Base-by-base conservation (phyloP, 2,113 vertebrate species). In the Acanthochromis polyacanthus region DNA sequence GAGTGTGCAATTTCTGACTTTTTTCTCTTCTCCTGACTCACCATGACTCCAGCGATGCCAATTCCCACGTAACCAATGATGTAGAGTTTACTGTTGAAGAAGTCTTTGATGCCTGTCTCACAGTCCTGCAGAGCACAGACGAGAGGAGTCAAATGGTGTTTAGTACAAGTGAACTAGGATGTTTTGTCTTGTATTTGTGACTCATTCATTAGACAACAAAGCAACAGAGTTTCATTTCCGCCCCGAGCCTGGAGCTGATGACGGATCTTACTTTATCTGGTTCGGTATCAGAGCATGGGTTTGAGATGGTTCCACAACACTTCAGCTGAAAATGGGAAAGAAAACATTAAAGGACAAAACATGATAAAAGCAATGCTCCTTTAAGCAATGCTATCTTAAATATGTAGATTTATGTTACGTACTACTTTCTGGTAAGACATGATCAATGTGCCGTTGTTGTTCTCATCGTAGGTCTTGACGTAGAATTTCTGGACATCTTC, bases 11-110 rank as follows among this genome's bases (percentile, higher is more conserved):
- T 5, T 1, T 36, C 2, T 43, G 40, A 17, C 0, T 53, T 55
- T 12, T 70, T 32, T 62, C 19, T 55, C 20, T 5, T 19, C 52
- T 22, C 17, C 11, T 6, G 5, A 92, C 96, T 98, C 86, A 99
- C 98, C 96, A 98, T 98, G 78, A 96, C 92, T 74, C 97, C 97
- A 60, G 98, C 97, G 64, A 99, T 96, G 90, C 95, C 96, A 65
- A 99, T 96, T 74, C 97, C 98, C 58, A 97, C 96, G 53, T 97
- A 98, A 75, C 97, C 98, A 6, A 99, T 92, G 88, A 99, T 95
- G 85, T 95, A 96, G 74, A 99, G 96, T 51, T 96, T 95, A 66
- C 78, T 93, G 78, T 96, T 95, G 88, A 98, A 95, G 77, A 97
- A 88, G 16, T 95, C 93, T 69, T 95, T 85, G 73, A 99, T 97